These are phyloP conservation scores for Ecliptopera silaceata DNA, from an alignment of 2,888 invertebrate genomes.

Conservation along the genomic window DNA sequence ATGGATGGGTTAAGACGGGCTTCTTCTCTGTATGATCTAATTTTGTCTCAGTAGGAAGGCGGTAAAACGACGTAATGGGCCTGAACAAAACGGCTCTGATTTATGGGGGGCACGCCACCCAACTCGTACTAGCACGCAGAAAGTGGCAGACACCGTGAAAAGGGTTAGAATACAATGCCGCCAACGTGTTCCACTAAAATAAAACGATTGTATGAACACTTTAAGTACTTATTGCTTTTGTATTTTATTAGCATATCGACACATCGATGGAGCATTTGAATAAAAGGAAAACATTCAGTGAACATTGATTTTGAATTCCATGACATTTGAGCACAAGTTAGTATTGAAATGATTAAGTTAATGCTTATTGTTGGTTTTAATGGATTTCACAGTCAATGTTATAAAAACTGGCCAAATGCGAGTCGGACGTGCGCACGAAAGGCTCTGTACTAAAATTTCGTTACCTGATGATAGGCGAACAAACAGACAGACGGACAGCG, in stretches of 20 bases:
- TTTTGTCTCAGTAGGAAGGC: constrained; percentile 76
- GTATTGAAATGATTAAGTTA: neutral
- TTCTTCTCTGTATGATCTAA: constrained; percentile 74
- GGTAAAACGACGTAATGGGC: constrained; percentile 77
- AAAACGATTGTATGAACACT: constrained; percentile 50
- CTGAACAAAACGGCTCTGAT: constrained; percentile 76
- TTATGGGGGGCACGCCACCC: constrained; percentile 70
- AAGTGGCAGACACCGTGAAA: constrained; percentile 70
- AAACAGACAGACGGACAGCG: too few species aligned
- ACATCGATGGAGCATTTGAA: constrained; percentile 11
- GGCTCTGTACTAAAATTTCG: too few species aligned
- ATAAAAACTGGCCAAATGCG: too few species aligned
- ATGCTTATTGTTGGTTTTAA: too few species aligned
- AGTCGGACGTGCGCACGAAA: too few species aligned
- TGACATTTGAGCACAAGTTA: neutral
- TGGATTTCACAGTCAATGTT: too few species aligned
- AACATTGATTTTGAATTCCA: neutral
- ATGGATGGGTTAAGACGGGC: constrained; percentile 61
- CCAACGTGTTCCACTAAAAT: constrained; percentile 55
- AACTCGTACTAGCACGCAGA: constrained; percentile 69
- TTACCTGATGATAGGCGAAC: too few species aligned
- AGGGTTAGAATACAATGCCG: constrained; percentile 66
- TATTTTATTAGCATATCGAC: constrained; percentile 40
- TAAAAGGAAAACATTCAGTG: constrained; percentile 2
- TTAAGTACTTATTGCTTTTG: constrained; percentile 30